phyloP scores from a whole-genome alignment of 1,140 invertebrate species.

The Laupala kohalensis region DNA sequence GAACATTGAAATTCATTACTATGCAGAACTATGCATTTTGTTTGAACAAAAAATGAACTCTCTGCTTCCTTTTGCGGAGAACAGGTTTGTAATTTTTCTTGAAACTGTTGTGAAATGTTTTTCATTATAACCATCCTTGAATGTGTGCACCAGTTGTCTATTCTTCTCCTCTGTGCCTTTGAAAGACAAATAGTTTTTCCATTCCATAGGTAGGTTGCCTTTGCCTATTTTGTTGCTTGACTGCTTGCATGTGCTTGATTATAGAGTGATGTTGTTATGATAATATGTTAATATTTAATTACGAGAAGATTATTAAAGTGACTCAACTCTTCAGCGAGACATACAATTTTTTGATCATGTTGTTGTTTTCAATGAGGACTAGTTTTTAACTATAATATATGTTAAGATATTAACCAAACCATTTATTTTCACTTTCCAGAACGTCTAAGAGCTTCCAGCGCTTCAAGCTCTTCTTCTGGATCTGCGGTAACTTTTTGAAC shows the following conservation, averaged over 20 bases:
- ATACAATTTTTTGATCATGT: too few relatives aligned
- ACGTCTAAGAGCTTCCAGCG: conserved; percentile 40
- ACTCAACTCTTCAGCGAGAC: too few relatives aligned
- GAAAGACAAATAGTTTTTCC: not conserved
- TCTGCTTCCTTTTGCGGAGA: too few relatives aligned
- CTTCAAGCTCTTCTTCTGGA: conserved; percentile 30
- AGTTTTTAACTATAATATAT: too few relatives aligned
- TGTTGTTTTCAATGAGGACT: too few relatives aligned
- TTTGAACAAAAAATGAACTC: too few relatives aligned
- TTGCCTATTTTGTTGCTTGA: not conserved
- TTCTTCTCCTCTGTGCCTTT: not conserved
- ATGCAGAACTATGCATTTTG: too few relatives aligned
- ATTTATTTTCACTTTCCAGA: conserved; percentile 34
- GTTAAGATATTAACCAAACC: too few relatives aligned
- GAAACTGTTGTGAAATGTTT: too few relatives aligned
- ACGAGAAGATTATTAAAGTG: too few relatives aligned
- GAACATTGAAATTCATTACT: too few relatives aligned
- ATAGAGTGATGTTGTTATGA: not conserved
- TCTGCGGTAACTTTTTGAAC: conserved; percentile 25
- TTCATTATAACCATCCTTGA: too few relatives aligned
- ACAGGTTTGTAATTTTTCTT: not conserved
- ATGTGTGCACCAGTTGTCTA: not conserved
- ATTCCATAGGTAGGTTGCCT: not conserved
- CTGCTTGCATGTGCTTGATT: not conserved
- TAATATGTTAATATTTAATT: not conserved